Conservation (phyloP, 1,140 invertebrate species). For the Neodiprion fabricii region DNA sequence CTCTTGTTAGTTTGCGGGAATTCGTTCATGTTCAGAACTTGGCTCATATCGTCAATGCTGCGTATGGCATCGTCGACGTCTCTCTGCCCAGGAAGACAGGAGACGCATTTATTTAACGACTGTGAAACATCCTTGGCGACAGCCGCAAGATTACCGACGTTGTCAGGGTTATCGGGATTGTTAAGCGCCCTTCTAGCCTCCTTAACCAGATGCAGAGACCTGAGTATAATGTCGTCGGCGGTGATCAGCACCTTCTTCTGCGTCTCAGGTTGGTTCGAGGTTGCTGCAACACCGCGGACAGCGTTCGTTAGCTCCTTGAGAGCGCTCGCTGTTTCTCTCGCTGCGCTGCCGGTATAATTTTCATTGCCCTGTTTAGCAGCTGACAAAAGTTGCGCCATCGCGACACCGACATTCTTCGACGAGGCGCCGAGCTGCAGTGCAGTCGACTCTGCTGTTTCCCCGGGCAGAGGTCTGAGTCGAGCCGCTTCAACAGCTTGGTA, state of each 20-base stretch:
- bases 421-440: constrained; percentile 74
- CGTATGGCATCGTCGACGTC: constrained; percentile 89
- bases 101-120: constrained; percentile 72
- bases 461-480: constrained; percentile 81
- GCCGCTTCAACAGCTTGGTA: constrained; percentile 74
- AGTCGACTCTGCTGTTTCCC: constrained; percentile 82
- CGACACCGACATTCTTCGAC: constrained; percentile 68
- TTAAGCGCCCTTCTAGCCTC: constrained; percentile 75
- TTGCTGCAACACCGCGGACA: constrained; percentile 75
- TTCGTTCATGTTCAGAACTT: constrained; percentile 74
- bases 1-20: constrained; percentile 76
- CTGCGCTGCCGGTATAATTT: constrained; percentile 82
- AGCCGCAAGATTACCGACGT: constrained; percentile 67
- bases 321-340: constrained; percentile 79
- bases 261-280: constrained; percentile 67
- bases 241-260: constrained; percentile 73
- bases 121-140: constrained; percentile 71
- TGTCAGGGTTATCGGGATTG: constrained; percentile 66
- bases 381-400: constrained; percentile 83
- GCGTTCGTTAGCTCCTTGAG: constrained; percentile 75
- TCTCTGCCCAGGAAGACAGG: constrained; percentile 85
- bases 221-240: constrained; percentile 80
- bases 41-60: constrained; percentile 78
- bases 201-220: constrained; percentile 78
- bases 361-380: constrained; percentile 86